These are phyloP conservation scores for Harmothoe impar DNA, from an alignment of 2,888 invertebrate genomes.

Conservation along the genomic window DNA sequence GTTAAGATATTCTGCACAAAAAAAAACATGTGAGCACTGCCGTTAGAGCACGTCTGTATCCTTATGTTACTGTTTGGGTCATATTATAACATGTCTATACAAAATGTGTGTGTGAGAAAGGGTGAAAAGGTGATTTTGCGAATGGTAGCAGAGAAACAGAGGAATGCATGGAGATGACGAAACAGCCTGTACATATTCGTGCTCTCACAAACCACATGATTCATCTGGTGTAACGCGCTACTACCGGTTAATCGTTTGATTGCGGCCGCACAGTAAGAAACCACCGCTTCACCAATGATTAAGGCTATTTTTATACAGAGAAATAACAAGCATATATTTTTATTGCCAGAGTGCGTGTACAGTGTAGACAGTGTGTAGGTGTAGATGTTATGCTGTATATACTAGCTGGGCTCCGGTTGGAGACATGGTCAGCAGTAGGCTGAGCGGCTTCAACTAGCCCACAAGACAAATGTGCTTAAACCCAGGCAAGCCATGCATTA, in stretches of 20 bases:
- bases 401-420: background rate
- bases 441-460: background rate
- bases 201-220: too few relatives aligned
- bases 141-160: background rate
- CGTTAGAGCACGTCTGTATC: conserved; percentile 3
- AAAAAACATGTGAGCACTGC: background rate
- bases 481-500: background rate
- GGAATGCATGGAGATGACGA: background rate
- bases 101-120: conserved; percentile 10
- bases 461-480: too few relatives aligned
- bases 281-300: background rate
- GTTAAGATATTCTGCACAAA: background rate
- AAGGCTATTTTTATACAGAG: conserved; percentile 48
- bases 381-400: conserved; percentile 38
- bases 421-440: background rate
- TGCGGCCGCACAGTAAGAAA: background rate
- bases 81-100: background rate
- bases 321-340: conserved; percentile 49
- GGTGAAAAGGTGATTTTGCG: background rate
- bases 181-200: background rate
- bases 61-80: background rate
- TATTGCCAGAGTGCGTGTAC: conserved; percentile 53
- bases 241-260: too few relatives aligned
- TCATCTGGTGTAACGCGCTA: too few relatives aligned
- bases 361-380: conserved; percentile 13